Evolutionary conservation across 2,888 invertebrate genomes (phyloP).

Genomic region (Nysson spinosus): DNA sequence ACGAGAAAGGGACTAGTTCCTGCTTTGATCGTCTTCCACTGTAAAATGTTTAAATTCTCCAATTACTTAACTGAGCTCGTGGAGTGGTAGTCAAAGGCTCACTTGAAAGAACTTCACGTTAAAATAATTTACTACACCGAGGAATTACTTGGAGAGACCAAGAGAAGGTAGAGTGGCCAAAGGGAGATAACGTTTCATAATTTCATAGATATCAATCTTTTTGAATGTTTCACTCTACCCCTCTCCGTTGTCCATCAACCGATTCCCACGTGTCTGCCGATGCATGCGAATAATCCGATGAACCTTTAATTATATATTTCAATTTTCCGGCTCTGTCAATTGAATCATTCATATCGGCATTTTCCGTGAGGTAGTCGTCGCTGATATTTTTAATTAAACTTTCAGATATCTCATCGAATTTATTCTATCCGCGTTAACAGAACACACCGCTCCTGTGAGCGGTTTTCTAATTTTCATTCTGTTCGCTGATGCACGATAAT

Average conservation of each 20-base stretch:
- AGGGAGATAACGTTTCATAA: not conserved
- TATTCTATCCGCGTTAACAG: conserved; percentile 10
- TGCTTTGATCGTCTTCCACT: not conserved
- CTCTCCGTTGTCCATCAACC: too few relatives aligned
- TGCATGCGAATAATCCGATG: not conserved
- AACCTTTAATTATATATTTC: not conserved
- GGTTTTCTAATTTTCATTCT: conserved; percentile 9
- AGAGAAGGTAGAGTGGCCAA: not conserved
- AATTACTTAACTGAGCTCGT: conserved; percentile 5
- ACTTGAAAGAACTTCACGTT: conserved; percentile 6
- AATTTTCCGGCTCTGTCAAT: not conserved
- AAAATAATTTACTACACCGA: conserved; percentile 23
- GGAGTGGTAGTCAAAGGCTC: conserved; percentile 16
- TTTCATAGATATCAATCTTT: not conserved
- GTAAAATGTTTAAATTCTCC: conserved; percentile 13
- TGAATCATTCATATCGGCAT: not conserved
- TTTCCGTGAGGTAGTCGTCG: not conserved
- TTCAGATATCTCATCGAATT: conserved; percentile 2
- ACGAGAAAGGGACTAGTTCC: not conserved
- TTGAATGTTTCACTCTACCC: not conserved
- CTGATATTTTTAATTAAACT: conserved; percentile 15
- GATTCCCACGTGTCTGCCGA: not conserved
- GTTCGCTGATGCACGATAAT: not conserved
- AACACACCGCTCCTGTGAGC: not conserved
- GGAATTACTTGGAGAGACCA: conserved; percentile 14